phyloP scores from a whole-genome alignment of 2,888 invertebrate species.

The Chymomyza amoena region DNA sequence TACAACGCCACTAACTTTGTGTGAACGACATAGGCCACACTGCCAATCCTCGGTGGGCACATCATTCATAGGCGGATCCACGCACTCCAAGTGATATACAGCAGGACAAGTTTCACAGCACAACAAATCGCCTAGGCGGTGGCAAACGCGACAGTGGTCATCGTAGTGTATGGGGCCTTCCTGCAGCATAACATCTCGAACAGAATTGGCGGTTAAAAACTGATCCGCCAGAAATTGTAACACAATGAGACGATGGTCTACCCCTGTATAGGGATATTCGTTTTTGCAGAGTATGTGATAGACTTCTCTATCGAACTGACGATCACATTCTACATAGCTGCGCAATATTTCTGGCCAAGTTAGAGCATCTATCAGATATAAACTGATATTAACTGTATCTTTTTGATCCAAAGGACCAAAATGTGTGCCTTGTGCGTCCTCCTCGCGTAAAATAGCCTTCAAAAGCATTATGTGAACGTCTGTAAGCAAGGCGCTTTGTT shows the following conservation, averaged over 20 bases:
- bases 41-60: constrained; percentile 99
- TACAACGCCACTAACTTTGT: constrained; percentile 94
- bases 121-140: constrained; percentile 94
- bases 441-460: constrained; percentile 93
- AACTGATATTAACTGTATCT: constrained; percentile 95
- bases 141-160: constrained; percentile 95
- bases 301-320: constrained; percentile 86
- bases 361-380: constrained; percentile 95
- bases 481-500: constrained; percentile 93
- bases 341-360: constrained; percentile 97
- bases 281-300: constrained; percentile 84
- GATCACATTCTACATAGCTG: constrained; percentile 94
- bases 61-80: constrained; percentile 95
- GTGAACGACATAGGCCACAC: constrained; percentile 94
- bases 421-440: constrained; percentile 95
- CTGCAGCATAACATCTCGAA: constrained; percentile 94
- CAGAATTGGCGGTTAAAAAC: constrained; percentile 94
- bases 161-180: constrained; percentile 97
- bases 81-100: constrained; percentile 97
- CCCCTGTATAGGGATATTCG: constrained; percentile 92
- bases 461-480: constrained; percentile 97
- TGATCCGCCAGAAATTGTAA: constrained; percentile 96
- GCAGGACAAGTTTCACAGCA: constrained; percentile 99
- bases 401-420: constrained; percentile 98
- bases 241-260: constrained; percentile 89